Evolutionary conservation across 2,113 vertebrate genomes (phyloP).

Genomic region (Melanerpes formicivorus): DNA sequence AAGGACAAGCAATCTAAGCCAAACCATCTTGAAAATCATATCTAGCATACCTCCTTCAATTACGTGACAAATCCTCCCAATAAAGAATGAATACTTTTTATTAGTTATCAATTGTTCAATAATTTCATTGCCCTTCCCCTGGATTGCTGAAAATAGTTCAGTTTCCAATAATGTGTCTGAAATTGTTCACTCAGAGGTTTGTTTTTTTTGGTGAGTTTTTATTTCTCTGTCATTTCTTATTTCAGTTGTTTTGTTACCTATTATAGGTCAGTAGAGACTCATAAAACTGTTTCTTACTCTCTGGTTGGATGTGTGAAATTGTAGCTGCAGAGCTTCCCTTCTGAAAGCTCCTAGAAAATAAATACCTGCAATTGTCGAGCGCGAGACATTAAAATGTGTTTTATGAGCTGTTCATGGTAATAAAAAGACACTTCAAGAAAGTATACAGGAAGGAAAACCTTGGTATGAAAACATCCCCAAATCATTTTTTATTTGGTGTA

Average conservation of each 20-base stretch:
- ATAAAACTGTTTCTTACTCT: conserved; percentile 42
- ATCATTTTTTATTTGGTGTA: conserved; percentile 62
- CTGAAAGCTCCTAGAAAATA: conserved; percentile 51
- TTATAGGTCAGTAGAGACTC: conserved; percentile 22
- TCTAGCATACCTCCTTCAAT: not conserved
- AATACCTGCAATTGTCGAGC: conserved; percentile 55
- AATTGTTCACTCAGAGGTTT: not conserved
- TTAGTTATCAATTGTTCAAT: not conserved
- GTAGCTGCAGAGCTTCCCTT: conserved; percentile 44
- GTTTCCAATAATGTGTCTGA: not conserved
- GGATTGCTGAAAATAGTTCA: not conserved
- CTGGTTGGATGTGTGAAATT: conserved; percentile 38
- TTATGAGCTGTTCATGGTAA: conserved; percentile 53
- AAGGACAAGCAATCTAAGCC: not conserved
- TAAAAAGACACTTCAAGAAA: conserved; percentile 54
- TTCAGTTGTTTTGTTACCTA: conserved; percentile 22
- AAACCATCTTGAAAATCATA: not conserved
- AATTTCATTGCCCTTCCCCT: not conserved
- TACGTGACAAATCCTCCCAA: not conserved
- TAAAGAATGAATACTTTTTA: not conserved
- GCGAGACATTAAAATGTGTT: conserved; percentile 42
- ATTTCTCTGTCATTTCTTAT: conserved; percentile 9
- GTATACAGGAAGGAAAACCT: not conserved
- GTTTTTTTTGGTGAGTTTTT: not conserved
- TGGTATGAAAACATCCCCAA: conserved; percentile 17